Evolutionary conservation across 2,797 vertebrate genomes (phyloP).

Genomic region (Falco berigora): DNA sequence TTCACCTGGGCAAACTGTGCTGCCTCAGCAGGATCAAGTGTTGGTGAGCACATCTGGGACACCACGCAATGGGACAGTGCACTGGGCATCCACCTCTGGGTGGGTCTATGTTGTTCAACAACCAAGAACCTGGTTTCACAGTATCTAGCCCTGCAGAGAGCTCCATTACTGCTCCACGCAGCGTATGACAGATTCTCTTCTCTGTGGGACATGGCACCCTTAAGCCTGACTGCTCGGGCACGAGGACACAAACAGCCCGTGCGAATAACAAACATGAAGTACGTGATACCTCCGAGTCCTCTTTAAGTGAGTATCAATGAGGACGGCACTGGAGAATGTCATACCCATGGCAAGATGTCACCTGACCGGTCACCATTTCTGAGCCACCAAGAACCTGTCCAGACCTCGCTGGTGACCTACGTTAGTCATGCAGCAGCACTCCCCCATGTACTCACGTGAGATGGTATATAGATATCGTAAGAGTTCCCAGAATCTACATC

Average conservation of each 20-base stretch:
- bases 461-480: constrained; percentile 98
- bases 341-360: neutral
- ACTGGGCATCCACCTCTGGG: neutral
- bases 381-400: neutral
- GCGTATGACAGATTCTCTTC: neutral
- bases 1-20: neutral
- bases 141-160: neutral
- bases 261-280: neutral
- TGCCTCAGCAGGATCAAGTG: neutral
- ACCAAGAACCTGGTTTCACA: neutral
- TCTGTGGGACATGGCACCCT: neutral
- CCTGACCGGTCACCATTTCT: neutral
- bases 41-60: neutral
- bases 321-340: neutral
- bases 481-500: constrained; percentile 98
- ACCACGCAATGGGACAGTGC: neutral
- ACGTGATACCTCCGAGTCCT: neutral
- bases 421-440: neutral
- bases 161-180: neutral
- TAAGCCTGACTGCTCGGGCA: neutral
- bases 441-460: constrained; percentile 81
- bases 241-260: neutral
- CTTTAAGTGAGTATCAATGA: neutral
- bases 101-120: neutral
- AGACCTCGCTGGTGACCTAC: neutral